phyloP scores from a whole-genome alignment of 1,140 invertebrate genomes.

The Venturia canescens region DNA sequence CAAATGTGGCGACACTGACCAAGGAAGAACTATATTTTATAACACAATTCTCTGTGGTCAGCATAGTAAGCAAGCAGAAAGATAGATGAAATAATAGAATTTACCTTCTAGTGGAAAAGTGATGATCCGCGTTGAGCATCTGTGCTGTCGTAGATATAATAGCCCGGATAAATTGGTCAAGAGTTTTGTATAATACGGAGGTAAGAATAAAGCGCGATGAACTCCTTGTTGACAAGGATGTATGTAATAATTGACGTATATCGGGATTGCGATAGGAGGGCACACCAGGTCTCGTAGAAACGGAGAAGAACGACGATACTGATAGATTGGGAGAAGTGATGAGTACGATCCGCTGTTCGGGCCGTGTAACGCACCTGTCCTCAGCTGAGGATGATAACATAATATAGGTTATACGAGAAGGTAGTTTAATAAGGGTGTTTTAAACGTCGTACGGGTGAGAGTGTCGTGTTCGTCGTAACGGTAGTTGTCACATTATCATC shows the following conservation, averaged over 20 bases:
- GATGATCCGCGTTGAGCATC: neutral
- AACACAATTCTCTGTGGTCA: too few species aligned
- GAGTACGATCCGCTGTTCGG: neutral
- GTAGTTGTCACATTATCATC: slow-evolving; percentile 3
- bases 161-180: neutral
- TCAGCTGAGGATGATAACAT: slow-evolving; percentile 28
- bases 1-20: too few species aligned
- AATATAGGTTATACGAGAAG: slow-evolving; percentile 34
- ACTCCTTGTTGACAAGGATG: too few species aligned
- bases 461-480: slow-evolving; percentile 18
- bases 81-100: too few species aligned
- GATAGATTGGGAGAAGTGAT: neutral
- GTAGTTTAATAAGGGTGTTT: neutral
- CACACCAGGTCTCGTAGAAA: too few species aligned
- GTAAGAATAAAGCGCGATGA: too few species aligned
- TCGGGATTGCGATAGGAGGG: too few species aligned
- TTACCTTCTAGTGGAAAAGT: slow-evolving; percentile 19
- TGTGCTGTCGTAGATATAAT: neutral
- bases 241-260: too few species aligned
- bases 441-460: slow-evolving; percentile 6
- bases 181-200: too few species aligned
- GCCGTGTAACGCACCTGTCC: slow-evolving; percentile 13
- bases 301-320: too few species aligned
- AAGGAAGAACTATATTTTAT: too few species aligned
- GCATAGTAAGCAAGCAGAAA: too few species aligned